These are phyloP conservation scores for Psittacula derbiana DNA, from an alignment of 2,797 vertebrate species.

Conservation along the genomic window DNA sequence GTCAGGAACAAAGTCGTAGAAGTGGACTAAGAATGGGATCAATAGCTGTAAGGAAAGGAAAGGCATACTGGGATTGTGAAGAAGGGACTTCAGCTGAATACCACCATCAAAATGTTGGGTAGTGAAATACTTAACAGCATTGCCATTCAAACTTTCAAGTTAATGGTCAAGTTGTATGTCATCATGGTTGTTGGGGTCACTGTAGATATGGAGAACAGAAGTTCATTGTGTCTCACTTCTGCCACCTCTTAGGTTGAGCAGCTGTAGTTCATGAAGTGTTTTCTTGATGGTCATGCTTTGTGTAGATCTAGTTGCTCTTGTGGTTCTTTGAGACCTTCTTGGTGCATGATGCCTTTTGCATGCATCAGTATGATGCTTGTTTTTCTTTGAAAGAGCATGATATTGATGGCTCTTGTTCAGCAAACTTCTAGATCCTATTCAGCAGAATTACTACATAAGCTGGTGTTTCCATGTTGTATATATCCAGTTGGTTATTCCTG, in stretches of 20 bases:
- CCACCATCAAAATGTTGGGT: neutral
- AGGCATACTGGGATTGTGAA: neutral
- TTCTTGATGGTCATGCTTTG: neutral
- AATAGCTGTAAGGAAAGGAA: neutral
- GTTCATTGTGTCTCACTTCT: neutral
- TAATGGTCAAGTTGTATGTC: neutral
- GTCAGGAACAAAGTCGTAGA: neutral
- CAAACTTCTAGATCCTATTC: neutral
- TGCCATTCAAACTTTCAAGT: neutral
- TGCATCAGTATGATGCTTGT: neutral
- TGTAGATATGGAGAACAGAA: neutral
- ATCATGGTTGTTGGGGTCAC: fast-evolving
- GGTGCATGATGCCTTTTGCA: neutral
- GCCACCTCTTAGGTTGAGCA: neutral
- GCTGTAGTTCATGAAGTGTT: neutral
- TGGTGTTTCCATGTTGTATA: neutral
- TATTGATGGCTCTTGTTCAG: neutral
- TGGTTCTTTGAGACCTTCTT: neutral
- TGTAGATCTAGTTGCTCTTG: neutral
- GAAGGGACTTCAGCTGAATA: neutral
- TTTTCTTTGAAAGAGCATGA: neutral
- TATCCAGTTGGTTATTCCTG: neutral
- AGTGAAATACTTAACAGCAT: neutral
- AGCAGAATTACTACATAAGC: neutral
- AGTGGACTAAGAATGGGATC: neutral